Conservation (phyloP, 2,888 invertebrate genomes). For the Lamproptera curius region DNA sequence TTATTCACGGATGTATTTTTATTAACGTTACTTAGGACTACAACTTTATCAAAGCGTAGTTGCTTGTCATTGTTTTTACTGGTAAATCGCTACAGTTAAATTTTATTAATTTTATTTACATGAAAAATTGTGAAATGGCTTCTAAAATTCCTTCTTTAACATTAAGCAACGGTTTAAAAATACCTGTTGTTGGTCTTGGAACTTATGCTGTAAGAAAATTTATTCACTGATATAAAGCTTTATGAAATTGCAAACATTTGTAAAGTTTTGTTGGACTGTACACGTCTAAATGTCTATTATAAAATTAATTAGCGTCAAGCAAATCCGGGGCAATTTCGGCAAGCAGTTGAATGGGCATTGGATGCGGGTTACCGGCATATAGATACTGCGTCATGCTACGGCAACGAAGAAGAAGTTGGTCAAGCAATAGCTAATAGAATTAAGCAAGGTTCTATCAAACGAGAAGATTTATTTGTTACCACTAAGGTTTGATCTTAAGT, state of each 20-base stretch:
- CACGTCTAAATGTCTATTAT: conserved; percentile 1
- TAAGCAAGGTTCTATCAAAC: conserved; percentile 58
- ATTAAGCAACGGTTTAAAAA: conserved; percentile 71
- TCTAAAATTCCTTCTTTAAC: conserved; percentile 54
- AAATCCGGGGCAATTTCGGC: conserved; percentile 47
- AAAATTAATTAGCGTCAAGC: conserved; percentile 45
- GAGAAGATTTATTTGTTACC: conserved; percentile 74
- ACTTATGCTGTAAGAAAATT: conserved; percentile 74
- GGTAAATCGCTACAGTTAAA: too few species aligned
- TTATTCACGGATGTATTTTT: too few species aligned
- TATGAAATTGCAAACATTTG: too few species aligned
- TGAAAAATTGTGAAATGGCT: too few species aligned
- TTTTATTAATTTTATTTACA: too few species aligned
- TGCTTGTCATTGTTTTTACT: too few species aligned
- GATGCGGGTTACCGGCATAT: conserved; percentile 73
- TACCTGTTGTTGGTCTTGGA: conserved; percentile 83
- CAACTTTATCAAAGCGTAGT: too few species aligned
- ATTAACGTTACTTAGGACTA: too few species aligned
- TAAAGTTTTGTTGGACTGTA: not conserved
- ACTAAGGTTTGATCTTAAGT: conserved; percentile 71
- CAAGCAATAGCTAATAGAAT: conserved; percentile 67
- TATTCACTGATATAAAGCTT: too few species aligned
- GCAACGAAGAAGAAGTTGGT: conserved; percentile 73
- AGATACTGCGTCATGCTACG: conserved; percentile 71
- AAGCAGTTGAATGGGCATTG: conserved; percentile 71